These are phyloP conservation scores for Hippocampus kuda DNA, from an alignment of 2,797 vertebrate genomes.

Conservation along the genomic window DNA sequence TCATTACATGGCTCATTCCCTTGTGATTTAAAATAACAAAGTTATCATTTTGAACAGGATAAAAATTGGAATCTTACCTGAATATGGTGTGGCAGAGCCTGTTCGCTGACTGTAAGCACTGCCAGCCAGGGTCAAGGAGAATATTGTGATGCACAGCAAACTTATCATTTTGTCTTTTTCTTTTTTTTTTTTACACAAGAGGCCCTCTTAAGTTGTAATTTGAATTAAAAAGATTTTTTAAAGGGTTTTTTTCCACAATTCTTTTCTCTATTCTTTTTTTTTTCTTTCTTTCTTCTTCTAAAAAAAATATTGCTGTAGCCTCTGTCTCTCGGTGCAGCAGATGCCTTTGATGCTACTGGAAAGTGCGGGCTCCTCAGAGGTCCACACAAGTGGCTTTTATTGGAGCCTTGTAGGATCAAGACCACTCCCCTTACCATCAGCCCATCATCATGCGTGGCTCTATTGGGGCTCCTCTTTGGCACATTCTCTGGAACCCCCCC, in stretches of 20 bases:
- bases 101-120: conserved; percentile 58
- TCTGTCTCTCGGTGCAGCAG: conserved; percentile 45
- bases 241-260: conserved; percentile 8
- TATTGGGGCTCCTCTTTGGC: conserved; percentile 44
- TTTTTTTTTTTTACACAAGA: conserved; percentile 24
- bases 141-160: conserved; percentile 78
- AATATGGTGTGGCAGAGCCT: conserved; percentile 43
- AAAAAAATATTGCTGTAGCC: conserved; percentile 22
- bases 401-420: conserved; percentile 54
- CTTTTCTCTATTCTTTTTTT: conserved; percentile 14
- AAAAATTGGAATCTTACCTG: conserved; percentile 69
- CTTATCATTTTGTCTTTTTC: conserved; percentile 72
- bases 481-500: conserved; percentile 41
- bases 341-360: conserved; percentile 61
- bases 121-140: conserved; percentile 77
- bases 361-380: conserved; percentile 62
- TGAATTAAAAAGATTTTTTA: conserved; percentile 40
- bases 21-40: not conserved
- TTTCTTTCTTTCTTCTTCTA: conserved; percentile 15
- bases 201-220: conserved; percentile 50
- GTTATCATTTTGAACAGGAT: not conserved
- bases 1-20: conserved; percentile 15
- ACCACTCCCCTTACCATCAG: conserved; percentile 68
- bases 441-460: conserved; percentile 60
- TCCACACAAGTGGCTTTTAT: conserved; percentile 73